Base-by-base conservation (phyloP, 2,888 invertebrate genomes). In the Lochmaea crataegi region DNA sequence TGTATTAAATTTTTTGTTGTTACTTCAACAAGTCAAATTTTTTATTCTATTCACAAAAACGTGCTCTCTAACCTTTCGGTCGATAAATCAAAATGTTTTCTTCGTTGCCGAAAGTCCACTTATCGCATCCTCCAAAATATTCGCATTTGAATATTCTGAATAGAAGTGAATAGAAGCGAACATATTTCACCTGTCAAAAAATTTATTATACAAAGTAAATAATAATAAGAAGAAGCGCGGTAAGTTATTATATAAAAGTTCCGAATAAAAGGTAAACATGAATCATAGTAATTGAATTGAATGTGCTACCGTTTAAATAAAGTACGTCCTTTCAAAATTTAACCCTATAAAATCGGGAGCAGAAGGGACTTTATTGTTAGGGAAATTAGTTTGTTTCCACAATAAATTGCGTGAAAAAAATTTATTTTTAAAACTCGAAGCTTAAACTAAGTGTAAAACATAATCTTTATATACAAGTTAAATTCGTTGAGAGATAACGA, bases 171-270 rank as follows among this genome's bases (percentile, higher is more conserved):
- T 53, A 16, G 53, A 53, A 53, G 11, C 53, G 18, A 18, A 16
- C 53, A 53, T 53, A 53, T 53, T 53, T 53, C 18, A 53, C 16
- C 16, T 53, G 53, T 53, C 53, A 18, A 53, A 53, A 51, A 53
- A 18, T 48, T n/a, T 14, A 14, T 11, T 45, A 45, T 16, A 18
- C 18, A 16, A 18, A 53, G 53, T 53, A 53, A 53, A 53, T 53
- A 53, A 7, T 53, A 10, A 53, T 1, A 16, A 18, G 9, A 18
- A 16, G 18, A 7, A 7, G 7, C 7, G 22, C 7, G n/a, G 18
- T 53, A 53, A 53, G 9, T 53, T 53, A 16, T 53, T 53, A 53
- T 11, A 53, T 18, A 9, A 38, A 38, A 38, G 5, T 7, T 38
- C 32, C 6, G 32, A 38, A 38, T 38, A 38, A 38, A 38, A 38